Conservation (phyloP, 2,113 vertebrate species). For the Sciurus niger region DNA sequence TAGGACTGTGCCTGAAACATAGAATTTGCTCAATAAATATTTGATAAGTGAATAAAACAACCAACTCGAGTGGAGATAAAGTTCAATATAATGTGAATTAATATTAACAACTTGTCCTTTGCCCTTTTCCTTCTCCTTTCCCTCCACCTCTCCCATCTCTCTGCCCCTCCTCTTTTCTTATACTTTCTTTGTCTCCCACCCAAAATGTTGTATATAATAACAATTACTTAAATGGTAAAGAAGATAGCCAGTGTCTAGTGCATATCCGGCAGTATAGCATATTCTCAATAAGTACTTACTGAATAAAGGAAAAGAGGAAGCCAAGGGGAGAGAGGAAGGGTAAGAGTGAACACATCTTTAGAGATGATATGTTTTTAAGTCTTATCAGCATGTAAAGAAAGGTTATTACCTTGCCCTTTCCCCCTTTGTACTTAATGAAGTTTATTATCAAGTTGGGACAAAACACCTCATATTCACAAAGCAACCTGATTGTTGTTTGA, state of each 20-base stretch:
- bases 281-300: constrained; percentile 22
- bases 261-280: not conserved
- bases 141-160: not conserved
- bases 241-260: not conserved
- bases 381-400: not conserved
- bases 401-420: not conserved
- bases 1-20: constrained; percentile 59
- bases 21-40: constrained; percentile 77
- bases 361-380: not conserved
- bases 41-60: constrained; percentile 65
- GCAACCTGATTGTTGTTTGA: not conserved
- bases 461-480: not conserved
- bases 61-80: constrained; percentile 60
- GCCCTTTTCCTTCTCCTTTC: constrained; percentile 5
- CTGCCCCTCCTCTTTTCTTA: not conserved
- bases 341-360: not conserved
- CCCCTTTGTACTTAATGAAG: not conserved
- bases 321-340: not conserved
- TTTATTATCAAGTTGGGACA: not conserved
- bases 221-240: constrained; percentile 22
- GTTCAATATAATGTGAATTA: constrained; percentile 62
- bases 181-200: not conserved
- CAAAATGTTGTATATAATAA: not conserved
- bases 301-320: not conserved
- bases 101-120: constrained; percentile 67